Base-by-base conservation (phyloP, 2,113 vertebrate genomes). In the Phaethornis superciliosus region DNA sequence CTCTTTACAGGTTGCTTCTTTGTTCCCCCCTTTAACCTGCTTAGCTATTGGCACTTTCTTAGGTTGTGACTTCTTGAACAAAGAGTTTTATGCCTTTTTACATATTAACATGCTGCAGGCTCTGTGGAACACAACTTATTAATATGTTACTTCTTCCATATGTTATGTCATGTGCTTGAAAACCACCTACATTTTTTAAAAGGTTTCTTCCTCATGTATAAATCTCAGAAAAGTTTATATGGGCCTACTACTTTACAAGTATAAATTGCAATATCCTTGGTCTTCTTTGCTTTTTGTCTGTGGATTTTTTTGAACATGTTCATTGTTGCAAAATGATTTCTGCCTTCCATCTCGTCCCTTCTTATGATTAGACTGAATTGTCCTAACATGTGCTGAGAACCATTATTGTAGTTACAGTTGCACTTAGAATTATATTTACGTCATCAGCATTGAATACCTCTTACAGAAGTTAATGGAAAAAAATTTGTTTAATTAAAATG, bases 401-500 rank as follows among this genome's bases (percentile, higher is more conserved):
- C 19, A 12, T 79, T 93, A 46, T 12, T 69, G 11, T 75, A 52
- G 33, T 37, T 77, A 42, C 40, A 62, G 20, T 35, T 79, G 19
- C 70, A 35, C 44, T 79, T 76, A 62, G 15, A 75, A 88, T 72
- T 83, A 35, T 12, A 2, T 79, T 72, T n/a, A 32, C 68, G 90
- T 88, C 21, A 18, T 75, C 21, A 49, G 56, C 60, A 72, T 2
- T 59, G 55, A 91, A 51, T 82, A 35, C 27, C 35, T 76, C 28
- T 65, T 87, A 65, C 14, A 64, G 49, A 88, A 76, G 24, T 54
- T 92, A 94, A 51, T 69, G 49, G 40, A 93, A 87, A 46, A 69
- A 60, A 90, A 70, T 90, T 24, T 52, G 14, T 93, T 75, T 81
- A 65, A 87, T 92, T 86, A 64, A 52, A 79, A 69, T 85, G 44